A percentile compares a stretch with the other conserved stretches of the same genome.
phyloP scores from a whole-genome alignment of 2,888 invertebrate genomes.

The Enoplolaimus lenunculus region DNA sequence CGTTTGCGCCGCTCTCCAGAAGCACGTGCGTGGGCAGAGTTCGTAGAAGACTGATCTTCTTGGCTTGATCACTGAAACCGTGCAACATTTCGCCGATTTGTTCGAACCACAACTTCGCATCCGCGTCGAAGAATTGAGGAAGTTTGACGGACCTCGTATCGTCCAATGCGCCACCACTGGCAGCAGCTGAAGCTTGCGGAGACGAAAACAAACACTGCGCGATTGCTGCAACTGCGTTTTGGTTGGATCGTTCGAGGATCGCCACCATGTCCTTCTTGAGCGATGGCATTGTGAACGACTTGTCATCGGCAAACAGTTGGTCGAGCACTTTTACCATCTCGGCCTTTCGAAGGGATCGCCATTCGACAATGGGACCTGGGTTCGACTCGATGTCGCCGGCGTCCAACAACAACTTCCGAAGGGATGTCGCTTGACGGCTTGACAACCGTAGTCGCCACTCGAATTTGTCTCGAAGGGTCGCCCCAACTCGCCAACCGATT shows the following conservation, averaged over 20 bases:
- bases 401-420: conserved; percentile 8
- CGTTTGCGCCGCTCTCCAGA: conserved; percentile 11
- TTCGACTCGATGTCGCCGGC: conserved; percentile 10
- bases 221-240: neutral
- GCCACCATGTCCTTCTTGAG: neutral
- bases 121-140: conserved; percentile 5
- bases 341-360: neutral
- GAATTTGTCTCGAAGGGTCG: neutral
- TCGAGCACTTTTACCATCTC: neutral
- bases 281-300: neutral
- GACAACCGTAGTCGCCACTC: neutral
- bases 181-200: too few species aligned
- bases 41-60: neutral
- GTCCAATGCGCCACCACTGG: neutral
- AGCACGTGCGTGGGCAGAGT: conserved; percentile 13
- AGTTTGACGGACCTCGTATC: conserved; percentile 8
- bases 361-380: conserved; percentile 10
- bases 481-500: neutral
- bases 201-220: too few species aligned
- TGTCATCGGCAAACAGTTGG: neutral
- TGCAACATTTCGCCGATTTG: conserved; percentile 1
- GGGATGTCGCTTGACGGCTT: neutral
- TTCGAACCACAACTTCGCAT: conserved; percentile 1
- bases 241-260: neutral
- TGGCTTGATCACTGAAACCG: neutral